Evolutionary conservation across 2,888 invertebrate genomes (phyloP).

Genomic region (Coelopa pilipes): DNA sequence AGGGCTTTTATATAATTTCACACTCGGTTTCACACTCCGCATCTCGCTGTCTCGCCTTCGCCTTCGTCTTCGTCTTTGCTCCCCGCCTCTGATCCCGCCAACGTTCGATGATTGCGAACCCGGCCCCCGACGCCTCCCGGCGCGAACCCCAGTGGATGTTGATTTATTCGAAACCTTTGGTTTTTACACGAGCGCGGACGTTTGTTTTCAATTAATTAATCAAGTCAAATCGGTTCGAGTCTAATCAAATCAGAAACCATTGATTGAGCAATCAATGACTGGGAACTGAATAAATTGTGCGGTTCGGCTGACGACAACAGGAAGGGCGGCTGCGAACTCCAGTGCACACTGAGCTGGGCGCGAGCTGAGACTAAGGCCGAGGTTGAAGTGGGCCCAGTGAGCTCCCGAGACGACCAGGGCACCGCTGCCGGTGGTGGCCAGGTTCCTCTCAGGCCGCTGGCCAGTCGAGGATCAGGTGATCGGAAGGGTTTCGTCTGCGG

Average conservation of each 20-base stretch:
- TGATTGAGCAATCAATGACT: constrained; percentile 12
- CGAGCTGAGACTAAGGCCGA: not conserved
- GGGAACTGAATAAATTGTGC: constrained; percentile 2
- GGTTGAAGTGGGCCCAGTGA: not conserved
- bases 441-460: too few species aligned
- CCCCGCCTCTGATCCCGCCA: too few species aligned
- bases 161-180: not conserved
- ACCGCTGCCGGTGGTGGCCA: too few species aligned
- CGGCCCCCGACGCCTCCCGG: not conserved
- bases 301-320: not conserved
- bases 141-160: not conserved
- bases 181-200: not conserved
- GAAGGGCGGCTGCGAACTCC: not conserved
- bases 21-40: constrained; percentile 10
- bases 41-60: not conserved
- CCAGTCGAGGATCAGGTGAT: too few species aligned
- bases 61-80: too few species aligned
- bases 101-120: too few species aligned
- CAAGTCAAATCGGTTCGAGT: constrained; percentile 9
- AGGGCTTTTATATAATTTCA: constrained; percentile 7
- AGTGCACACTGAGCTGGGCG: too few species aligned
- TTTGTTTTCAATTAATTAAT: constrained; percentile 22
- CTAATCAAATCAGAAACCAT: constrained; percentile 8
- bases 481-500: too few species aligned
- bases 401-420: too few species aligned